Percentiles rank a stretch among this genome's conserved stretches.
These are phyloP conservation scores for Mareca strepera DNA, from an alignment of 2,797 vertebrate species.

Conservation along the genomic window DNA sequence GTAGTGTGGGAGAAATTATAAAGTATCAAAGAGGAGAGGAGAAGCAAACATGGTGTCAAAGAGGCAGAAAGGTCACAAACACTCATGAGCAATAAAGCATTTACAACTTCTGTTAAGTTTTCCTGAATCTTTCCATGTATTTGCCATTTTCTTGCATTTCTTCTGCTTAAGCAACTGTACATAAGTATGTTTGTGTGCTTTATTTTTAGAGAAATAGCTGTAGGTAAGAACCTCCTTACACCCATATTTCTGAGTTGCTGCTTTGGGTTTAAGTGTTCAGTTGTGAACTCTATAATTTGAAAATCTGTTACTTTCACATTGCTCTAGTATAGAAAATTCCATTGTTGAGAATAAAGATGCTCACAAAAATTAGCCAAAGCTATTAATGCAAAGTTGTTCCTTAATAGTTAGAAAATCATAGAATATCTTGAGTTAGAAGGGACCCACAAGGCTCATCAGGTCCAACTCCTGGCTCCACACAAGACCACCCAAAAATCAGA, in stretches of 20 bases:
- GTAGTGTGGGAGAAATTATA: background rate
- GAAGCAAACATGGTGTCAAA: background rate
- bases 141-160: background rate
- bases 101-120: background rate
- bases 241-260: background rate
- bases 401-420: constrained; percentile 7
- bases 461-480: too few relatives aligned
- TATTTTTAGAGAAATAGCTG: background rate
- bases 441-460: too few relatives aligned
- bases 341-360: constrained; percentile 21
- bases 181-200: background rate
- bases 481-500: too few relatives aligned
- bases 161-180: background rate
- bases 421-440: too few relatives aligned
- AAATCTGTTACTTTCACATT: constrained; percentile 10
- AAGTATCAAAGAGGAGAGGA: background rate
- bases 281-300: constrained; percentile 15
- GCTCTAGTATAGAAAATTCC: constrained; percentile 31
- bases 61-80: background rate
- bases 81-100: background rate
- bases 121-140: background rate
- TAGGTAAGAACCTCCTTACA: background rate
- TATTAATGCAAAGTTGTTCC: background rate
- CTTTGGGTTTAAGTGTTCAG: constrained; percentile 11
- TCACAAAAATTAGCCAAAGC: constrained; percentile 39